phyloP scores from a whole-genome alignment of 2,113 vertebrate genomes.

The Hemiscyllium ocellatum region DNA sequence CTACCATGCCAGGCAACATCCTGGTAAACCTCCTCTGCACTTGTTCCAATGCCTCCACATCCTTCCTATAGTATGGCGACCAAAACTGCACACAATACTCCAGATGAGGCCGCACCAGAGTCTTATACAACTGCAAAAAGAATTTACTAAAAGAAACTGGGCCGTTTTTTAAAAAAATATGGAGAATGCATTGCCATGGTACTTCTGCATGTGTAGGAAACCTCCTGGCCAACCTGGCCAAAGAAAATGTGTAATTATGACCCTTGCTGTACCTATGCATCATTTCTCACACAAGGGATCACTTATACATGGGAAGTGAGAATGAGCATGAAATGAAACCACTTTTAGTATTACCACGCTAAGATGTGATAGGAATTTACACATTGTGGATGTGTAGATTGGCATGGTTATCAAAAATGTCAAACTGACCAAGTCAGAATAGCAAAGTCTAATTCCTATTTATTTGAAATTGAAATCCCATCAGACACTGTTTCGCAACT shows the following conservation, averaged over 20 bases:
- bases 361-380: background rate
- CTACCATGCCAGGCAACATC: no score
- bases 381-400: background rate
- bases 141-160: background rate
- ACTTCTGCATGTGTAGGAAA: background rate
- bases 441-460: background rate
- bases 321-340: background rate
- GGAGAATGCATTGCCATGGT: background rate
- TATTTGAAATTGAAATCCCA: background rate
- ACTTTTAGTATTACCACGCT: background rate
- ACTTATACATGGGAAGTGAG: background rate
- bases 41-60: no score
- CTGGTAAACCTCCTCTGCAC: no score
- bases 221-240: background rate
- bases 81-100: no score
- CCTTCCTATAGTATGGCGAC: no score
- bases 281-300: background rate
- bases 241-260: background rate
- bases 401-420: background rate
- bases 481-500: background rate
- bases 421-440: background rate
- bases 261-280: background rate
- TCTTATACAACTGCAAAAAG: no score
- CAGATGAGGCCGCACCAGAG: no score
- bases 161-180: background rate